Evolutionary conservation across 2,113 vertebrate genomes (phyloP).

Genomic region (Gasterosteus aculeatus): DNA sequence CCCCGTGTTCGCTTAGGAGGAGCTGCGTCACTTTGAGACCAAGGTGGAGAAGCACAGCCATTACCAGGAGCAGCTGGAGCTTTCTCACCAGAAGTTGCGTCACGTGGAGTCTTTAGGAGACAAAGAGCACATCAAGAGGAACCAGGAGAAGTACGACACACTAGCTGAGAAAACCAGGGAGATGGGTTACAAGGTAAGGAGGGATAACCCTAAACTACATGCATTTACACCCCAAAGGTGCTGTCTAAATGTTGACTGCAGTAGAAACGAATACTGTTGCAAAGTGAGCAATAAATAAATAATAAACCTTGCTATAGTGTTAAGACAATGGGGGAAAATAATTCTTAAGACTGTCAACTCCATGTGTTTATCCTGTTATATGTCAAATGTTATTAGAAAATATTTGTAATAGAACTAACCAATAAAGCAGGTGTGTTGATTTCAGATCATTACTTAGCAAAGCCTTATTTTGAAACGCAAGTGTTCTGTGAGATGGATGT

Average conservation of each 20-base stretch:
- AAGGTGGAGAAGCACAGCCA: conserved; percentile 97
- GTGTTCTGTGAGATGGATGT: background rate
- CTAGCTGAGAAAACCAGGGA: conserved; percentile 92
- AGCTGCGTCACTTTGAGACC: conserved; percentile 94
- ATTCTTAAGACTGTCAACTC: no score
- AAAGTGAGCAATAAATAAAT: background rate
- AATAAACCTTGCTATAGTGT: background rate
- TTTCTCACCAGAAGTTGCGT: conserved; percentile 94
- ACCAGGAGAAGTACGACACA: conserved; percentile 87
- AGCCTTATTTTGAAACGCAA: background rate
- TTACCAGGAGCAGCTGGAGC: conserved; percentile 94
- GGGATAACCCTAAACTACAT: background rate
- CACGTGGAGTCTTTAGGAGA: conserved; percentile 89
- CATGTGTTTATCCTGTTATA: background rate
- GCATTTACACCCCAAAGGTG: background rate
- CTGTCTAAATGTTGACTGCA: background rate
- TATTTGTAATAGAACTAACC: background rate
- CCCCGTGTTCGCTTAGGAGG: conserved; percentile 83
- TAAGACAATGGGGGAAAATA: background rate
- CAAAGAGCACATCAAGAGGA: conserved; percentile 87
- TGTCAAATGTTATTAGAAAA: background rate
- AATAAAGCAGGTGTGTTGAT: background rate
- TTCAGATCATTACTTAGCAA: background rate
- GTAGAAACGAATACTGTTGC: background rate
- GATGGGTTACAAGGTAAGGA: conserved; percentile 92